Evolutionary conservation across 2,888 invertebrate genomes (phyloP), one percentile per base, ranked within the genome.

Genomic region (Coleophora flavipennella): DNA sequence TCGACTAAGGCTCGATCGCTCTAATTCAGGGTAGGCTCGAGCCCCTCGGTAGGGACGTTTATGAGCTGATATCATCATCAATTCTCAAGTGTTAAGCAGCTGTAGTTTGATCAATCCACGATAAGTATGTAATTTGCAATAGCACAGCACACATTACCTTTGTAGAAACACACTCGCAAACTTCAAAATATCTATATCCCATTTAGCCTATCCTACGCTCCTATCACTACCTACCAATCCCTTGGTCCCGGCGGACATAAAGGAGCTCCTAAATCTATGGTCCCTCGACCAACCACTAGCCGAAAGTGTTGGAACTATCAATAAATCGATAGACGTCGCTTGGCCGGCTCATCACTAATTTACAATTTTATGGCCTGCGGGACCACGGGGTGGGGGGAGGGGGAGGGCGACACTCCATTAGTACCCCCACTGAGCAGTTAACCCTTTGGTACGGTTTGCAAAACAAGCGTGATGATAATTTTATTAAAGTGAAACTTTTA

Each of bases 331-430:
- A 72, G 59, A 53, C 68, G 73, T 67, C 69, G 74, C 64, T 62
- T 55, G 59, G 58, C 62, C 62, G 62, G 73, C 72, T 83, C 83
- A 84, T 84, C 83, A 83, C 73, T 81, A 83, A 84, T 84, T 84
- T 83, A 84, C 79, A 80, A 80, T 84, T 84, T 84, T 81, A 83
- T 81, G 81, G 83, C 76, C 70, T 71, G 80, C 67, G 79, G 80
- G 77, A 68, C 60, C 55, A 60, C 59, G 55, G 53, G 62, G 62
- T 53, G 59, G 59, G 60, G 53, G 47, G 43, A 58, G 59, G 60
- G 53, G 47, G 43, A 55, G 61, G 58, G 54, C 54, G 57, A 60
- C 67, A 67, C 74, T 78, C 77, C 78, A 78, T 79, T 80, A 79
- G 77, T 69, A 62, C 65, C 70, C 74, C 64, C 76, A 61, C 67